Conservation (phyloP, 2,113 vertebrate species). For the Cyanoliseus patagonus region DNA sequence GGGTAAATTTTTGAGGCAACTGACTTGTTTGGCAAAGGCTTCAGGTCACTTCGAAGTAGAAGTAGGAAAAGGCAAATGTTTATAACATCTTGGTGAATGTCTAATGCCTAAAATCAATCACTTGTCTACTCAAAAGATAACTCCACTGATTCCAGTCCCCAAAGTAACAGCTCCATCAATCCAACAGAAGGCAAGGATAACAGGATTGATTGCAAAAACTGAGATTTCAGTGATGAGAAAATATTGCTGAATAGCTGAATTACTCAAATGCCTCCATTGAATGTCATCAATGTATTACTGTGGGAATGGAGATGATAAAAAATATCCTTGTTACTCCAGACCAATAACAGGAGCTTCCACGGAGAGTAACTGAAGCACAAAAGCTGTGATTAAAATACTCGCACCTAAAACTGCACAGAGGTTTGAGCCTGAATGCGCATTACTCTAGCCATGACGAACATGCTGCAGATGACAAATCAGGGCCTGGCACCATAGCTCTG, state of each 20-base stretch:
- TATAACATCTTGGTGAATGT: neutral
- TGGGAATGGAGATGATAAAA: neutral
- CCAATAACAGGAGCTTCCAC: neutral
- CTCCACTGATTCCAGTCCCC: neutral
- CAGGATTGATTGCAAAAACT: slow-evolving; percentile 23
- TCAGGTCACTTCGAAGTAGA: neutral
- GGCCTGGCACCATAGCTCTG: neutral
- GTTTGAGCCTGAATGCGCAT: rapidly evolving
- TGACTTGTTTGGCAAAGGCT: neutral
- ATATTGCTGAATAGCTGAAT: neutral
- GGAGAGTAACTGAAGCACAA: neutral
- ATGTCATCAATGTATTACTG: neutral
- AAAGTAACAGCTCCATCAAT: slow-evolving; percentile 40
- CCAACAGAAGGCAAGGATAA: slow-evolving; percentile 38
- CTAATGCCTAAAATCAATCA: slow-evolving; percentile 53
- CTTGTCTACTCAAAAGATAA: slow-evolving; percentile 14
- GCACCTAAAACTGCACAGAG: neutral
- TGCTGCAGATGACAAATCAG: neutral
- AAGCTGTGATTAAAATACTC: neutral
- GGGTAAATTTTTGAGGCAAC: neutral
- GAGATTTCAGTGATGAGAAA: slow-evolving; percentile 23
- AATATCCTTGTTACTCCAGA: neutral
- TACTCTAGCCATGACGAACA: neutral
- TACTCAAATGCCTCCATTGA: slow-evolving; percentile 14
- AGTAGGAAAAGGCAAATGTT: slow-evolving; percentile 56